phyloP scores from a whole-genome alignment of 2,797 vertebrate genomes.

The Leptoclinus maculatus region DNA sequence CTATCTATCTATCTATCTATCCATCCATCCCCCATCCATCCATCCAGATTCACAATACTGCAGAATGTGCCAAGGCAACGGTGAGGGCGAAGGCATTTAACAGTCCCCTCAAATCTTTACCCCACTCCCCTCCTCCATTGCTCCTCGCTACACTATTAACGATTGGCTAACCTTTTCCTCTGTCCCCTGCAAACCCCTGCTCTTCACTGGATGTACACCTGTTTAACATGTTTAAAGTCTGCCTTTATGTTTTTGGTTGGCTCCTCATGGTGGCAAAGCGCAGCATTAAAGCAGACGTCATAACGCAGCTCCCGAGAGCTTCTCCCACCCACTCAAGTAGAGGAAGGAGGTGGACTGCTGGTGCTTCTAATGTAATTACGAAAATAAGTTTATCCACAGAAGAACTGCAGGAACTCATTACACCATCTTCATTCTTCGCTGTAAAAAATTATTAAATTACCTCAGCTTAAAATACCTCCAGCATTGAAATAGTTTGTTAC shows the following conservation, averaged over 20 bases:
- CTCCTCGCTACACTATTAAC: slow-evolving; percentile 52
- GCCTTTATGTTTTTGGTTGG: slow-evolving; percentile 5
- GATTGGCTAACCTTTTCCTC: slow-evolving; percentile 61
- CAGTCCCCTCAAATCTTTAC: slow-evolving; percentile 28
- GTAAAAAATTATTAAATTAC: slow-evolving; percentile 33
- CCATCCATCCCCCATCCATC: slow-evolving; percentile 3
- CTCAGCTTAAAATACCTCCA: slow-evolving; percentile 19
- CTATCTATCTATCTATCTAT: slow-evolving; percentile 5
- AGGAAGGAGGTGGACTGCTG: slow-evolving; percentile 23
- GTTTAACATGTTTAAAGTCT: slow-evolving; percentile 44
- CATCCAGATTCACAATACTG: not conserved
- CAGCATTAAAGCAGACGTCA: slow-evolving; percentile 28
- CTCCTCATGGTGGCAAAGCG: slow-evolving; percentile 6
- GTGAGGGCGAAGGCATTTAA: slow-evolving; percentile 22
- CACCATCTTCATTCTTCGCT: slow-evolving; percentile 26
- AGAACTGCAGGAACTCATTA: slow-evolving; percentile 37
- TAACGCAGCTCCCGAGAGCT: slow-evolving; percentile 43
- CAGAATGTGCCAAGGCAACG: not conserved
- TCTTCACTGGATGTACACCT: slow-evolving; percentile 29
- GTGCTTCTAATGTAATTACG: slow-evolving; percentile 46
- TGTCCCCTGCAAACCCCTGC: slow-evolving; percentile 44
- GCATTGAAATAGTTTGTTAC: slow-evolving; percentile 20
- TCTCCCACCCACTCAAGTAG: slow-evolving; percentile 52
- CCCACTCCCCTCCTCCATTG: slow-evolving; percentile 8
- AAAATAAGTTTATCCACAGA: slow-evolving; percentile 46